Base-by-base conservation (phyloP, 2,113 vertebrate species). In the Hippocampus barbouri region DNA sequence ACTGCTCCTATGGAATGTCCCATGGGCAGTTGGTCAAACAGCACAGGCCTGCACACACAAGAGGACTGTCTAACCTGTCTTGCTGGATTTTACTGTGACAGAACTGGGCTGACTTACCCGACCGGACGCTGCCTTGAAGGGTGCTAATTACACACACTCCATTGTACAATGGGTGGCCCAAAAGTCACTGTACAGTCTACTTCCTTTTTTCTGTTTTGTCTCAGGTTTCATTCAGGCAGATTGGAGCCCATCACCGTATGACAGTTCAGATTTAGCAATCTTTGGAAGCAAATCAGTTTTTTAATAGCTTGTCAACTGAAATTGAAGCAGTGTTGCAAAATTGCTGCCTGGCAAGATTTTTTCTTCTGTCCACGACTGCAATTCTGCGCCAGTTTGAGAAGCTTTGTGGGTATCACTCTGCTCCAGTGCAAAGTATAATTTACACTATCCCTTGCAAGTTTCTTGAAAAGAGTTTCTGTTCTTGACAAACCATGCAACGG, bases 1-100 rank as follows among this genome's bases (percentile, higher is more conserved):
- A 72, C 62, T 0, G 70, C 74, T 47, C 94, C 95, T 0, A 1
- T 88, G 45, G 79, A 66, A 5, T 98, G 96, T 70, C 94, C 94
- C 18, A 49, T 79, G 69, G 96, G 96, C 67, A 95, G 92, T 0
- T 96, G 93, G 94, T 91, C 94, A 16, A 89, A 88, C 76, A 81
- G 62, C 4, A 91, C 92, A 72, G 95, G 94, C 10, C 79, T 87
- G 4, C 80, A 66, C 43, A 86, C 54, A 1, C 79, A 75, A 49
- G 80, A 78, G 12, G 88, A 92, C 2, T 96, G 95, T 74, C 88
- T 78, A 67, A 77, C 81, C 1, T 98, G 95, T 70, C 84, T 87
- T 21, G 93, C 85, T 0, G 91, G 94, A 0, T 86, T 84, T 62
- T 97, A 91, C 70, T 97, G 95, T 71, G 82, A 87, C 3, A 73